Conservation (phyloP, 2,113 vertebrate genomes). For the Pachyramphus minor region DNA sequence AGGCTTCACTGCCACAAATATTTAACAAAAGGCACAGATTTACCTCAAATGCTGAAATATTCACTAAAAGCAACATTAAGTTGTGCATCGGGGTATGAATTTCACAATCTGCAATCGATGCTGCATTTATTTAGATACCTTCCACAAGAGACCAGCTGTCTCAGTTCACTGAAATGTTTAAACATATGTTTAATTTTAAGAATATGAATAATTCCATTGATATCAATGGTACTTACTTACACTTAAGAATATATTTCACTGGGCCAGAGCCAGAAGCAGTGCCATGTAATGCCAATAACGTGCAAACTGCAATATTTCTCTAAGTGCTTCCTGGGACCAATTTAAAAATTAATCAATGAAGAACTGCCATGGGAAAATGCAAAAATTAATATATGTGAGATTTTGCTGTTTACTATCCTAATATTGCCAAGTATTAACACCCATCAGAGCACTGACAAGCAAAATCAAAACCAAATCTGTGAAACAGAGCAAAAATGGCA, state of each 20-base stretch:
- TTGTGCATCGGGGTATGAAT: not conserved
- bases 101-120: not conserved
- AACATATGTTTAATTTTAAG: constrained; percentile 61
- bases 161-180: constrained; percentile 14
- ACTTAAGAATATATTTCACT: constrained; percentile 35
- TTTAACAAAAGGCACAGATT: not conserved
- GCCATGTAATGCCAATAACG: constrained; percentile 17
- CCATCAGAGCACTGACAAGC: not conserved
- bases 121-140: not conserved
- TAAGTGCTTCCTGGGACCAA: not conserved
- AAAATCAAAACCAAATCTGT: constrained; percentile 29
- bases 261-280: constrained; percentile 5
- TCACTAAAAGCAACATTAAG: not conserved
- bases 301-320: constrained; percentile 19
- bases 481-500: constrained; percentile 22
- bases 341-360: constrained; percentile 32
- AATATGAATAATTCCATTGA: constrained; percentile 51
- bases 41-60: not conserved
- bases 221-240: constrained; percentile 9
- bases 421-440: constrained; percentile 33
- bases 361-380: not conserved
- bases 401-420: constrained; percentile 14
- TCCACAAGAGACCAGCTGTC: constrained; percentile 45
- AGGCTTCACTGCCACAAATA: not conserved
- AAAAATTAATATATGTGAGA: constrained; percentile 16